These are phyloP conservation scores for Synergus itoensis DNA, from an alignment of 2,888 invertebrate genomes.

Conservation along the genomic window DNA sequence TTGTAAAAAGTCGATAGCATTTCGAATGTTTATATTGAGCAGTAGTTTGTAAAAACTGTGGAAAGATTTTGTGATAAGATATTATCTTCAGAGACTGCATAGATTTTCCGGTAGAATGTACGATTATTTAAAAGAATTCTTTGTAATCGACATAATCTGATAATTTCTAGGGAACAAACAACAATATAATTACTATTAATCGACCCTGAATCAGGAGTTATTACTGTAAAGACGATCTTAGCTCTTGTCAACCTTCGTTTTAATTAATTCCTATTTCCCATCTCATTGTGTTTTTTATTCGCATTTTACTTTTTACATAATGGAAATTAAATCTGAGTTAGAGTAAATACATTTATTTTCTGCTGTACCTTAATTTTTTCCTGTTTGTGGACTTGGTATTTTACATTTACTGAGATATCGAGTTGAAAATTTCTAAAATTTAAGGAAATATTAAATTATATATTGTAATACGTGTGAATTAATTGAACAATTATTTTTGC, in stretches of 20 bases:
- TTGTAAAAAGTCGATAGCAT: background rate
- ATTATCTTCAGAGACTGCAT: background rate
- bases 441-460: too few relatives aligned
- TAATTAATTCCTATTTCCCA: constrained; percentile 1
- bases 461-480: background rate
- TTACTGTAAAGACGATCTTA: constrained; percentile 1
- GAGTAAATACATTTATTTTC: background rate
- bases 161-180: background rate
- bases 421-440: too few relatives aligned
- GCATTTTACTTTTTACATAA: background rate
- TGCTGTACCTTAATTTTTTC: background rate
- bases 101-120: background rate
- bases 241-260: constrained; percentile 3
- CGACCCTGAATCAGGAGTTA: constrained; percentile 1
- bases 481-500: background rate
- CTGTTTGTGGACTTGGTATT: too few relatives aligned
- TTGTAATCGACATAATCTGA: background rate
- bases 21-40: background rate
- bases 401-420: too few relatives aligned
- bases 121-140: background rate
- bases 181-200: background rate
- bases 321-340: background rate
- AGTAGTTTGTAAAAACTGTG: background rate
- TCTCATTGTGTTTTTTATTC: background rate
- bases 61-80: background rate